These are phyloP conservation scores for Cheilosia variabilis DNA, from an alignment of 2,888 invertebrate genomes.

Conservation along the genomic window DNA sequence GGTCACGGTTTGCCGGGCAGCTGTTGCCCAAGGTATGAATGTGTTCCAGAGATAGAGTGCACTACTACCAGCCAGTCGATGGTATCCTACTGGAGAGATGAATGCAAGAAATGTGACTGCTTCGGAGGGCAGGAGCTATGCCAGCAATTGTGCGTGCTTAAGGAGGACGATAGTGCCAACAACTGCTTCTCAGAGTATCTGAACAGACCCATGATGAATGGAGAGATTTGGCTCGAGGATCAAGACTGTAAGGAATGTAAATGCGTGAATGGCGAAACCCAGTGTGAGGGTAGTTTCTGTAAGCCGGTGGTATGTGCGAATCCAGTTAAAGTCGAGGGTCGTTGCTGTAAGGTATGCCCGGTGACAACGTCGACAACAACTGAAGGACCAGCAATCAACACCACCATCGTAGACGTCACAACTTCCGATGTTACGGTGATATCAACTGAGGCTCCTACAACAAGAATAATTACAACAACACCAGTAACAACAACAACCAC, in stretches of 20 bases:
- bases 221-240: slow-evolving; percentile 78
- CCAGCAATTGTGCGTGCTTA: slow-evolving; percentile 71
- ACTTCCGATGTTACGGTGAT: too few relatives aligned
- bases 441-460: background rate
- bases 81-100: slow-evolving; percentile 69
- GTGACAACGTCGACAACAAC: slow-evolving; percentile 35
- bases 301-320: slow-evolving; percentile 77
- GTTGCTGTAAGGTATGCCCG: slow-evolving; percentile 80
- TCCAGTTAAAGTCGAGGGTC: slow-evolving; percentile 77
- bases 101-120: slow-evolving; percentile 79
- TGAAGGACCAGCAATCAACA: background rate
- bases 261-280: slow-evolving; percentile 77
- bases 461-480: background rate
- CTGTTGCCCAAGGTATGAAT: slow-evolving; percentile 84
- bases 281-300: slow-evolving; percentile 78
- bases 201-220: slow-evolving; percentile 76
- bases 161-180: slow-evolving; percentile 57
- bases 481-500: slow-evolving; percentile 2
- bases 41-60: slow-evolving; percentile 79
- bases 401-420: background rate
- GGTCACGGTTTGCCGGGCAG: slow-evolving; percentile 80
- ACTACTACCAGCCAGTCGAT: slow-evolving; percentile 22
- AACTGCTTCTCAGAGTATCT: slow-evolving; percentile 76
- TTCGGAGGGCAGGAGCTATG: slow-evolving; percentile 76
- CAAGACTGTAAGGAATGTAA: slow-evolving; percentile 78